A percentile compares a stretch with the other conserved stretches of the same genome.
Evolutionary conservation across 1,140 invertebrate species (phyloP).

Genomic region (Temnothorax curvispinosus): DNA sequence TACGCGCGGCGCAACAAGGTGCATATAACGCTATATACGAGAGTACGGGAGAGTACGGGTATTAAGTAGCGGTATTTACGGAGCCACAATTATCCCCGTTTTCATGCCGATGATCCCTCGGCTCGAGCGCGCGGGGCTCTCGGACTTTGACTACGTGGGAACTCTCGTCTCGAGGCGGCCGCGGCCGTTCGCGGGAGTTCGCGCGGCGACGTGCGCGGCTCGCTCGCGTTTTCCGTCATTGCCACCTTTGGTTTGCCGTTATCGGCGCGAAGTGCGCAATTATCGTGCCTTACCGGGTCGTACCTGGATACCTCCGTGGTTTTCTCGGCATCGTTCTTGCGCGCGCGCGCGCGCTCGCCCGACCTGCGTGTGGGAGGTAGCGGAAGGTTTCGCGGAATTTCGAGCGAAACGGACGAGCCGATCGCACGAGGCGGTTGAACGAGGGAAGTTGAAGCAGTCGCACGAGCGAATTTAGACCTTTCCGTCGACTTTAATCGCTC

Average conservation of each 20-base stretch:
- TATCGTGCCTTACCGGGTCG: constrained; percentile 27
- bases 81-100: constrained; percentile 78
- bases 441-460: constrained; percentile 66
- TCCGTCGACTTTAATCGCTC: constrained; percentile 71
- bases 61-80: constrained; percentile 78
- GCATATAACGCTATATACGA: constrained; percentile 48
- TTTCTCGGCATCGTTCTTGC: neutral
- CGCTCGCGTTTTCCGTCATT: constrained; percentile 41
- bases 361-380: constrained; percentile 19
- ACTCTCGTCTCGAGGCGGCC: constrained; percentile 50
- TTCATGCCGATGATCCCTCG: constrained; percentile 72
- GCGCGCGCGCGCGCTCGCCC: neutral
- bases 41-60: constrained; percentile 58
- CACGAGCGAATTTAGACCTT: constrained; percentile 72
- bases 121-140: constrained; percentile 36
- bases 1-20: constrained; percentile 57
- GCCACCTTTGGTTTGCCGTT: constrained; percentile 17
- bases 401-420: constrained; percentile 29
- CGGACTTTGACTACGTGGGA: constrained; percentile 68
- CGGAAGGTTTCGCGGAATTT: constrained; percentile 65
- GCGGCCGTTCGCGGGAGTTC: neutral
- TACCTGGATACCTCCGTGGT: neutral
- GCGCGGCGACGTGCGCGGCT: neutral
- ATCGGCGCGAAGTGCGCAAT: constrained; percentile 22
- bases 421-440: constrained; percentile 37